A percentile compares a stretch with the other conserved stretches of the same genome.
phyloP scores from a whole-genome alignment of 1,140 invertebrate genomes.

The Mizuhopecten yessoensis region DNA sequence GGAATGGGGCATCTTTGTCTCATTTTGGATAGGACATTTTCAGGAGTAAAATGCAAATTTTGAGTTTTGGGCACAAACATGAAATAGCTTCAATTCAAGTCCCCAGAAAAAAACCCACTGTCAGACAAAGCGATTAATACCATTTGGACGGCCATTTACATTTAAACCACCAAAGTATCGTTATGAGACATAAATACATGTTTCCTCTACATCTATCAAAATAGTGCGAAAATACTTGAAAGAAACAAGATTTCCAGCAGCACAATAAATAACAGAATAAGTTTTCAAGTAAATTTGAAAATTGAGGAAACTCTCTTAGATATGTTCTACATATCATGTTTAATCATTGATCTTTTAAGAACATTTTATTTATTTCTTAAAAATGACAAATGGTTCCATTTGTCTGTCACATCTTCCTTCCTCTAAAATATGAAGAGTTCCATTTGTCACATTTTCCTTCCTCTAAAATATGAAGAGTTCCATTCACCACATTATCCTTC shows the following conservation, averaged over 20 bases:
- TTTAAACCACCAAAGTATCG: too few relatives aligned
- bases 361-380: not conserved
- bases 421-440: not conserved
- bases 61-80: too few relatives aligned
- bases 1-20: too few relatives aligned
- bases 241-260: not conserved
- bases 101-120: too few relatives aligned
- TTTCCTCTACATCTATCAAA: not conserved
- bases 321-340: not conserved
- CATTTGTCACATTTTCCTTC: not conserved
- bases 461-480: not conserved
- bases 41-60: too few relatives aligned
- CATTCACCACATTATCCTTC: not conserved
- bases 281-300: constrained; percentile 35
- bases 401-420: not conserved
- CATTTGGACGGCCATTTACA: too few relatives aligned
- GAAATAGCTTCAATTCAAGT: too few relatives aligned
- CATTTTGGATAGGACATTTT: too few relatives aligned
- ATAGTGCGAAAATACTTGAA: not conserved
- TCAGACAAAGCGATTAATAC: too few relatives aligned
- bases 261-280: constrained; percentile 21
- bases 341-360: not conserved
- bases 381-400: not conserved
- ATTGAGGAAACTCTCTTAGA: not conserved
- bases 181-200: too few relatives aligned